Evolutionary conservation across 2,888 invertebrate genomes (phyloP).

Genomic region (Pristionchus mayeri): DNA sequence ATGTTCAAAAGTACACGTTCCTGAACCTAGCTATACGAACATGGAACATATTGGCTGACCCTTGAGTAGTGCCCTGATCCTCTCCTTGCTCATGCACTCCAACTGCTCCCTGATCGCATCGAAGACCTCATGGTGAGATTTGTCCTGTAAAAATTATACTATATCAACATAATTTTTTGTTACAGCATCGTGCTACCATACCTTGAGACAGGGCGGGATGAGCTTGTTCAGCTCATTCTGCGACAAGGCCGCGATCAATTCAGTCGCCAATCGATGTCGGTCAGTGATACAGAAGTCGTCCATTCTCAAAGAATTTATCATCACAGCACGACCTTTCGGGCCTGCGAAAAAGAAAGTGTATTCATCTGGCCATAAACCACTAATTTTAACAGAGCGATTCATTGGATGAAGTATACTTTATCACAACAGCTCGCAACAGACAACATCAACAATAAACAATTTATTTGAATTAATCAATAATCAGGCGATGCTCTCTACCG

Average conservation of each 20-base stretch:
- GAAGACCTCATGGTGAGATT: constrained; percentile 47
- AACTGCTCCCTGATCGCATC: constrained; percentile 39
- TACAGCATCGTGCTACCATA: neutral
- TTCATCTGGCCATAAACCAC: neutral
- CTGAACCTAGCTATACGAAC: too few relatives aligned
- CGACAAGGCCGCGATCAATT: constrained; percentile 41
- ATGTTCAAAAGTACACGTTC: too few relatives aligned
- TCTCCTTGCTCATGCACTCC: constrained; percentile 45
- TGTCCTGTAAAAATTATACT: constrained; percentile 30
- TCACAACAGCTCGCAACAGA: neutral
- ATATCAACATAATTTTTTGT: neutral
- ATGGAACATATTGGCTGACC: too few relatives aligned
- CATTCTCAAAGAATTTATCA: neutral
- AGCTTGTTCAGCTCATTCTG: constrained; percentile 12
- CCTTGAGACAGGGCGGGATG: constrained; percentile 43
- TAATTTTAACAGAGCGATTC: neutral
- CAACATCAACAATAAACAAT: neutral
- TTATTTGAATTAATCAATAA: neutral
- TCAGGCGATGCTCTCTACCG: constrained; percentile 48
- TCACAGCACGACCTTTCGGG: neutral
- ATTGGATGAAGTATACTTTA: neutral
- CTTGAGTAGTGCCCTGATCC: constrained; percentile 47
- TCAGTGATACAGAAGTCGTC: constrained; percentile 35
- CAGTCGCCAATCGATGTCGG: constrained; percentile 35
- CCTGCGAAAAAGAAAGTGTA: neutral